Conservation (phyloP, 2,888 invertebrate genomes). For the Ophion slaviceki region DNA sequence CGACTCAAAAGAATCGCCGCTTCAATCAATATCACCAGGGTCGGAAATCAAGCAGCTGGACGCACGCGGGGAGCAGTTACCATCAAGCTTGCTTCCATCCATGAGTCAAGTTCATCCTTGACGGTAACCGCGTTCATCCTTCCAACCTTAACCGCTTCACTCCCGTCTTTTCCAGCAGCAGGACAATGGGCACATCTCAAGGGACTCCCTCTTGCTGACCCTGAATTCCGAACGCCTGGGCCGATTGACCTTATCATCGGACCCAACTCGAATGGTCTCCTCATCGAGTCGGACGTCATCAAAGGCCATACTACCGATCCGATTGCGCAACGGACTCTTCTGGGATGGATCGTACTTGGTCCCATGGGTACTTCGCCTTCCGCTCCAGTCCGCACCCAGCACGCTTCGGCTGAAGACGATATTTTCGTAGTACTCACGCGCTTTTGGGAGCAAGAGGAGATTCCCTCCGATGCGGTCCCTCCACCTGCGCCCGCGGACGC, state of each 20-base stretch:
- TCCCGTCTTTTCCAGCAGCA: neutral
- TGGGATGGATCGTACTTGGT: constrained; percentile 16
- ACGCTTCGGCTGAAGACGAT: neutral
- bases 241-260: constrained; percentile 22
- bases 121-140: constrained; percentile 6
- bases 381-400: neutral
- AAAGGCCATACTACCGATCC: constrained; percentile 7
- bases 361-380: constrained; percentile 2
- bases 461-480: constrained; percentile 15
- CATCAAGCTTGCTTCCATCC: neutral
- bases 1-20: constrained; percentile 8
- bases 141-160: neutral
- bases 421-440: neutral
- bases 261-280: constrained; percentile 21
- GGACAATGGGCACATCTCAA: constrained; percentile 6
- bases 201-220: constrained; percentile 15
- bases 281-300: constrained; percentile 6
- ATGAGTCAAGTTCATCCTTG: constrained; percentile 5
- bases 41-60: neutral
- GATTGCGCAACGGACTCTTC: constrained; percentile 19
- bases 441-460: constrained; percentile 35
- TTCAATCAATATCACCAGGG: neutral
- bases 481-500: constrained; percentile 14
- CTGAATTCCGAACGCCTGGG: constrained; percentile 24
- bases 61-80: constrained; percentile 35